Conservation (phyloP, 2,797 vertebrate species). For the Nyctibius grandis region DNA sequence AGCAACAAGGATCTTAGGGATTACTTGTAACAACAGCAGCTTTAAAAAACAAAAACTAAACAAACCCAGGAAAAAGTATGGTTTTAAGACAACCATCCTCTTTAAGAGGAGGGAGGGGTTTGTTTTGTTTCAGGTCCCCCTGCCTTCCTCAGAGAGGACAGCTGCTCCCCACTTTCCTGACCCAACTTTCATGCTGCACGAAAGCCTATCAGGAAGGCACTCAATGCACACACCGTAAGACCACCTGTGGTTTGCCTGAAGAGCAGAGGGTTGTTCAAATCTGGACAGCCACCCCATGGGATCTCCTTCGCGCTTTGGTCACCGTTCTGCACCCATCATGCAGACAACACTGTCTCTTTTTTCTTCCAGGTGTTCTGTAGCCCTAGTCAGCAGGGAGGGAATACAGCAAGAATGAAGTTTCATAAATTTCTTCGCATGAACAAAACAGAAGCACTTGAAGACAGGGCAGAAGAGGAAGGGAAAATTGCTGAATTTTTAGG, state of each 20-base stretch:
- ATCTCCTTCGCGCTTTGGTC: too few relatives aligned
- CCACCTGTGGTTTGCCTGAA: too few relatives aligned
- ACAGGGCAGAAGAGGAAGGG: not conserved
- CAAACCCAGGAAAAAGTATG: not conserved
- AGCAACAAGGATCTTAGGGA: not conserved
- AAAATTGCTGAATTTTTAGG: not conserved
- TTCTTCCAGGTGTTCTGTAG: not conserved
- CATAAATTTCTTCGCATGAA: not conserved
- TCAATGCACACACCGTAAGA: too few relatives aligned
- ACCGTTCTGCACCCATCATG: too few relatives aligned
- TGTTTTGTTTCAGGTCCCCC: too few relatives aligned
- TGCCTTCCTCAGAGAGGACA: too few relatives aligned
- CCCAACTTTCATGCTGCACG: too few relatives aligned
- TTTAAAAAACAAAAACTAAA: not conserved
- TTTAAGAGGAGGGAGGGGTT: not conserved
- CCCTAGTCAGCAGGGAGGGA: not conserved
- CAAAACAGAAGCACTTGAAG: not conserved
- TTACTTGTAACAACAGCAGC: constrained; percentile 3
- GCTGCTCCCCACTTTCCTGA: too few relatives aligned
- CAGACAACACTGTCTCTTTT: not conserved
- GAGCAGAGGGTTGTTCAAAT: too few relatives aligned
- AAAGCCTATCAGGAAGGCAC: too few relatives aligned
- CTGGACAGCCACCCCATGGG: too few relatives aligned
- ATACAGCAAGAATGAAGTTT: not conserved
- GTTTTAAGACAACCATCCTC: not conserved